Evolutionary conservation across 1,140 invertebrate genomes (phyloP).

Genomic region (Musca domestica): DNA sequence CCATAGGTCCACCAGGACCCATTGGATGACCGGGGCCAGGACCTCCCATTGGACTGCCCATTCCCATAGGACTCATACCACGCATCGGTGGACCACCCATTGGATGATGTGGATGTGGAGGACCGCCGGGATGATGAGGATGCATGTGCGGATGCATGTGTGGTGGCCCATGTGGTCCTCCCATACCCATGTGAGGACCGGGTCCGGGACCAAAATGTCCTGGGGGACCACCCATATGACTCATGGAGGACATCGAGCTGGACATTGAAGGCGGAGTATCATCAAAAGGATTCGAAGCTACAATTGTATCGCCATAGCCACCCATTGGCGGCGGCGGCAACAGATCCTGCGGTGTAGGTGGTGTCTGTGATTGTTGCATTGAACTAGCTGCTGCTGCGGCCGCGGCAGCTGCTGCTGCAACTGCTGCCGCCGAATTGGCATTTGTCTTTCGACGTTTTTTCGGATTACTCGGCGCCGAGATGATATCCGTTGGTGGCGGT

Average conservation of each 20-base stretch:
- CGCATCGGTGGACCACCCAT: conserved; percentile 62
- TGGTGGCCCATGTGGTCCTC: conserved; percentile 56
- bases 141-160: conserved; percentile 54
- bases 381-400: conserved; percentile 54
- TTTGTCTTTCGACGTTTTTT: conserved; percentile 69
- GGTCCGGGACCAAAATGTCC: conserved; percentile 37
- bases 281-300: conserved; percentile 94
- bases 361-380: conserved; percentile 58
- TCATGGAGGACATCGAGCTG: conserved; percentile 56
- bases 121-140: conserved; percentile 58
- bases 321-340: conserved; percentile 78
- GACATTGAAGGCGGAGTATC: conserved; percentile 71
- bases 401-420: conserved; percentile 43
- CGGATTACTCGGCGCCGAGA: conserved; percentile 64
- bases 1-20: conserved; percentile 40
- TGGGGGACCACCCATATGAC: conserved; percentile 55
- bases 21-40: conserved; percentile 40
- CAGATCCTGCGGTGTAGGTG: conserved; percentile 69
- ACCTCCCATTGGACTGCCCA: conserved; percentile 54
- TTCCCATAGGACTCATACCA: conserved; percentile 68
- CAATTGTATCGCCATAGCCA: conserved; percentile 88
- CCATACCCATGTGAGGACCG: conserved; percentile 57
- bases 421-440: conserved; percentile 52
- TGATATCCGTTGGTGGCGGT: conserved; percentile 60
- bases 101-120: conserved; percentile 53